Evolutionary conservation across 2,113 vertebrate species (phyloP).

Genomic region (Aspidoscelis tigris): DNA sequence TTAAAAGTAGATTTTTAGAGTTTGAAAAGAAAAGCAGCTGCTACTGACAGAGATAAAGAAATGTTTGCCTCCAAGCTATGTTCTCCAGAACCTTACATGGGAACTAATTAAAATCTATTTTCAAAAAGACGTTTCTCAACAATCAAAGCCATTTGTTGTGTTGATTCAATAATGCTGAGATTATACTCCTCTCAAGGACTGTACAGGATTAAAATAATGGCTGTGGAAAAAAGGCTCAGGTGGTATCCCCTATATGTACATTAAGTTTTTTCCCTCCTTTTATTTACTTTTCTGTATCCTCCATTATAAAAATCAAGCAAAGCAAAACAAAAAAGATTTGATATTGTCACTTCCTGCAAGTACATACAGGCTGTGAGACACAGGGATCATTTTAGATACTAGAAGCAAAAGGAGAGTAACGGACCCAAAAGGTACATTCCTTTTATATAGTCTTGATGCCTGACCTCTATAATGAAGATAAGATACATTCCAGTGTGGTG

Average conservation of each 20-base stretch:
- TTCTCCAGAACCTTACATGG: conserved; percentile 11
- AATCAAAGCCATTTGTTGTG: conserved; percentile 28
- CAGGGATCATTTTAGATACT: neutral
- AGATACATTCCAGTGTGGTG: neutral
- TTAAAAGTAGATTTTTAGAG: conserved; percentile 24
- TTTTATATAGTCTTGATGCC: neutral
- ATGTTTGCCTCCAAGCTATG: conserved; percentile 13
- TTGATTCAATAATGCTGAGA: neutral
- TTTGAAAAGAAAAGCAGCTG: conserved; percentile 37
- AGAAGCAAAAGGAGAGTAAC: neutral
- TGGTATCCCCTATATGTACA: neutral
- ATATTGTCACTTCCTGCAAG: conserved; percentile 14
- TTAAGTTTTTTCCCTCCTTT: neutral
- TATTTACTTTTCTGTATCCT: conserved; percentile 4
- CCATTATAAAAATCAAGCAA: neutral
- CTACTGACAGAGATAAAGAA: conserved; percentile 27
- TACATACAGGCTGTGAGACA: neutral
- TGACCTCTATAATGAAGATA: neutral
- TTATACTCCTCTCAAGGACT: neutral
- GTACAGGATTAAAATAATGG: neutral
- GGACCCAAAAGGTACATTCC: neutral
- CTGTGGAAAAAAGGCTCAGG: neutral
- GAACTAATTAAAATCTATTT: conserved; percentile 26
- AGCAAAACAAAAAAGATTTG: neutral
- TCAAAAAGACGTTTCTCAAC: conserved; percentile 21